phyloP scores from a whole-genome alignment of 2,888 invertebrate species.

The Dicranocentrus wangi region DNA sequence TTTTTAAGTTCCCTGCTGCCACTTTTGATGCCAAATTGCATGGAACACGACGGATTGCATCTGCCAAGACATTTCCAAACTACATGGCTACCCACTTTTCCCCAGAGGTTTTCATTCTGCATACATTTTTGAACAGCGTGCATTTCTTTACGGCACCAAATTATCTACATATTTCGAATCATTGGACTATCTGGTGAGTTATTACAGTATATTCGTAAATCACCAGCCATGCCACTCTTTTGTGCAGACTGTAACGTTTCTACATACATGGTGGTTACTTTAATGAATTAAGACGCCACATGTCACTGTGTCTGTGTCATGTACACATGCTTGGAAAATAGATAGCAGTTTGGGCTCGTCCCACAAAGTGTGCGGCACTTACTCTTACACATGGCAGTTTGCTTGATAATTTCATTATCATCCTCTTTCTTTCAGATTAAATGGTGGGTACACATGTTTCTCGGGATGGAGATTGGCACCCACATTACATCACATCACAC shows the following conservation, averaged over 20 bases:
- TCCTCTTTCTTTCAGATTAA: not conserved
- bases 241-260: too few relatives aligned
- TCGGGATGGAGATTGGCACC: too few relatives aligned
- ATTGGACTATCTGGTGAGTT: too few relatives aligned
- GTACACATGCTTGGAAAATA: too few relatives aligned
- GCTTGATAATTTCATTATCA: constrained; percentile 2
- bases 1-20: too few relatives aligned
- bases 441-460: not conserved
- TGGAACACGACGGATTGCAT: not conserved
- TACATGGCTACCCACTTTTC: not conserved
- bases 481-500: not conserved
- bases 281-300: constrained; percentile 19
- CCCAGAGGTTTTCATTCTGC: not conserved
- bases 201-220: too few relatives aligned
- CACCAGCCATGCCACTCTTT: too few relatives aligned
- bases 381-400: constrained; percentile 7
- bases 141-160: too few relatives aligned
- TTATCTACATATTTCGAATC: too few relatives aligned
- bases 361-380: not conserved
- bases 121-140: not conserved
- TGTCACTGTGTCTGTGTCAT: constrained; percentile 8
- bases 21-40: not conserved
- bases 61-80: not conserved
- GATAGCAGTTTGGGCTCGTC: not conserved
- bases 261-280: too few relatives aligned